Conservation (phyloP, 2,888 invertebrate genomes). For the Ormyrus pomaceus region DNA sequence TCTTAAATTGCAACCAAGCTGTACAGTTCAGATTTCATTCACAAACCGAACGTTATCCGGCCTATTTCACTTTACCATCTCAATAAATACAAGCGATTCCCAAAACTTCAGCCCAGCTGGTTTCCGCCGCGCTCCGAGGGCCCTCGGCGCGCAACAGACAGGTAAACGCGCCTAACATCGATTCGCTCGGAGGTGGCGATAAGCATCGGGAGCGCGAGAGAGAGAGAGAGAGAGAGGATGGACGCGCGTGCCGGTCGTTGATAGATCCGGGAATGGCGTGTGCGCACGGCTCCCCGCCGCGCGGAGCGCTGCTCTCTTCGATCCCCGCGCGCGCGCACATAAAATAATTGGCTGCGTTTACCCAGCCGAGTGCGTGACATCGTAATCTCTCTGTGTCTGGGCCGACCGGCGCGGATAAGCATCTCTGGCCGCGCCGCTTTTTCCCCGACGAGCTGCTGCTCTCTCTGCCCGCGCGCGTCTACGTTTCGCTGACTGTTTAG, state of each 20-base stretch:
- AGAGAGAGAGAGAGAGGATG: conserved; percentile 16
- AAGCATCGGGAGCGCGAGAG: conserved; percentile 8
- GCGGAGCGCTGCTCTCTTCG: conserved; percentile 61
- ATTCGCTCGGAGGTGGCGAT: conserved; percentile 34
- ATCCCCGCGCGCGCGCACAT: conserved; percentile 8
- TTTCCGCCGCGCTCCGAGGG: background rate
- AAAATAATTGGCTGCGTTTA: conserved; percentile 64
- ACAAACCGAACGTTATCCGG: background rate
- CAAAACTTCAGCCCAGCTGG: background rate
- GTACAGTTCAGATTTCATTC: no score
- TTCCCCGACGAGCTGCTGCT: no score
- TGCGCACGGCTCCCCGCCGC: conserved; percentile 52
- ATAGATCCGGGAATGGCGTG: conserved; percentile 65
- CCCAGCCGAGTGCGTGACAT: conserved; percentile 18
- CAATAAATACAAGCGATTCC: background rate
- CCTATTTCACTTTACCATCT: background rate
- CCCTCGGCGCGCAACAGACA: background rate
- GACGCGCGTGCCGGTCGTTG: conserved; percentile 42
- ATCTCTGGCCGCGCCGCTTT: no score
- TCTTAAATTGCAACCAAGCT: no score
- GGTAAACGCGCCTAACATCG: conserved; percentile 41
- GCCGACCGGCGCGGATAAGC: no score
- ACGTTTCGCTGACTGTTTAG: no score
- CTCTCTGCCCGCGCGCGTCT: no score
- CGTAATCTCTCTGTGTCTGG: conserved; percentile 7